These are phyloP conservation scores for Neocrepidodera transversa DNA, from an alignment of 2,888 invertebrate species.

Conservation along the genomic window DNA sequence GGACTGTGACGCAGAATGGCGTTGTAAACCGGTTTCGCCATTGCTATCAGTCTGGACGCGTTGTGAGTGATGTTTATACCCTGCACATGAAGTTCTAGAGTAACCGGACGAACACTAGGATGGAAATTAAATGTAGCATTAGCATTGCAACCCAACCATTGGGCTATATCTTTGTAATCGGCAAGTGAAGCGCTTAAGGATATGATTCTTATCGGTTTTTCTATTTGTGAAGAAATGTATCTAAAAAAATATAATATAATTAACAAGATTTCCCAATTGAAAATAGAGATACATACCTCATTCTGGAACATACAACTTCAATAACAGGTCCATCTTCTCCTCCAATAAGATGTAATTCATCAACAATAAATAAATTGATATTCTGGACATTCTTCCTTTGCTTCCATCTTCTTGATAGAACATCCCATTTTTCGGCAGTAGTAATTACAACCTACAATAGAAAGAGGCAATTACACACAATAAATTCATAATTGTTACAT, in stretches of 20 bases:
- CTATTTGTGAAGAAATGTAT: constrained; percentile 96
- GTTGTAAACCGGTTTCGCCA: constrained; percentile 98
- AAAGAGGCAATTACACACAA: no score
- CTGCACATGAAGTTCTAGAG: constrained; percentile 94
- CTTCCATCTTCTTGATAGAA: constrained; percentile 97
- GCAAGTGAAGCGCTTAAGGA: constrained; percentile 86
- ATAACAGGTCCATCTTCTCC: constrained; percentile 93
- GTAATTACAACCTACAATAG: constrained; percentile 77
- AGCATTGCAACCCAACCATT: constrained; percentile 95
- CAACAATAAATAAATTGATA: constrained; percentile 94
- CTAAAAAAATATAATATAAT: constrained; percentile 62
- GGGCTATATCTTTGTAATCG: constrained; percentile 93
- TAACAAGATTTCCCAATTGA: background rate
- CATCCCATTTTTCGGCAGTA: constrained; percentile 99
- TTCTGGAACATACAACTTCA: constrained; percentile 90
- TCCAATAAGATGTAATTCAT: constrained; percentile 91
- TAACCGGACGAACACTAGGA: constrained; percentile 94
- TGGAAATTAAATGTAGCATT: constrained; percentile 98
- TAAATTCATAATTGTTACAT: no score
- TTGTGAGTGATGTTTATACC: constrained; percentile 98
- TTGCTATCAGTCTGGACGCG: constrained; percentile 91
- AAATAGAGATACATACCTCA: constrained; percentile 56
- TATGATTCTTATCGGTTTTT: constrained; percentile 87
- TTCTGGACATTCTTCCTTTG: constrained; percentile 98
- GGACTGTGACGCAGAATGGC: constrained; percentile 85